Percentiles rank a stretch among this genome's conserved stretches.
Conservation (phyloP, 2,113 vertebrate genomes). For the Colinus virginianus region DNA sequence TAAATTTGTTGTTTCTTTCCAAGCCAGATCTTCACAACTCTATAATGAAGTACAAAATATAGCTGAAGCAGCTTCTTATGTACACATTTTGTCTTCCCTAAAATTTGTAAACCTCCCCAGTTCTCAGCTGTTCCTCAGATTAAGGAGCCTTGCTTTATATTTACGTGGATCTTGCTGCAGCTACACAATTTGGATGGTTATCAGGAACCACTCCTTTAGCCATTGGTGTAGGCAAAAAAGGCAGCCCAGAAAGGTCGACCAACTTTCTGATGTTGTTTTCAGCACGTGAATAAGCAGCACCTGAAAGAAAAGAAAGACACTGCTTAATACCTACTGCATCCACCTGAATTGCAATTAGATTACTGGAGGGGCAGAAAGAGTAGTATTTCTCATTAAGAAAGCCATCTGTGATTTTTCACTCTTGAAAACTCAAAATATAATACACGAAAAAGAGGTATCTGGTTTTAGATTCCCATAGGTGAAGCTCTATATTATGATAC, state of each 20-base stretch:
- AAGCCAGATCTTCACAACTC: not conserved
- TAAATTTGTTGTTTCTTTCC: not conserved
- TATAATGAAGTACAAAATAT: not conserved
- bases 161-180: slow-evolving; percentile 92
- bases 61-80: not conserved
- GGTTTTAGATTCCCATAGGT: accelerated
- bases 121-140: not conserved
- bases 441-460: not conserved
- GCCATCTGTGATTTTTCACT: not conserved
- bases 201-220: slow-evolving; percentile 95
- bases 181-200: slow-evolving; percentile 90
- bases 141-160: slow-evolving; percentile 29
- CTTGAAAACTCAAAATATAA: not conserved
- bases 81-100: not conserved
- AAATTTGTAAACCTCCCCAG: not conserved
- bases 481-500: not conserved
- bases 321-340: not conserved
- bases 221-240: slow-evolving; percentile 97
- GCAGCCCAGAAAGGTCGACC: slow-evolving; percentile 86
- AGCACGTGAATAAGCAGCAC: slow-evolving; percentile 90
- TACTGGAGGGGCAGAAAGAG: not conserved
- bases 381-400: not conserved
- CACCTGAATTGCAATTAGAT: not conserved
- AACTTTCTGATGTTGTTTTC: slow-evolving; percentile 84
- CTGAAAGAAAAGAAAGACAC: slow-evolving; percentile 73